Conservation (phyloP, 2,113 vertebrate species). For the Sapayoa aenigma region DNA sequence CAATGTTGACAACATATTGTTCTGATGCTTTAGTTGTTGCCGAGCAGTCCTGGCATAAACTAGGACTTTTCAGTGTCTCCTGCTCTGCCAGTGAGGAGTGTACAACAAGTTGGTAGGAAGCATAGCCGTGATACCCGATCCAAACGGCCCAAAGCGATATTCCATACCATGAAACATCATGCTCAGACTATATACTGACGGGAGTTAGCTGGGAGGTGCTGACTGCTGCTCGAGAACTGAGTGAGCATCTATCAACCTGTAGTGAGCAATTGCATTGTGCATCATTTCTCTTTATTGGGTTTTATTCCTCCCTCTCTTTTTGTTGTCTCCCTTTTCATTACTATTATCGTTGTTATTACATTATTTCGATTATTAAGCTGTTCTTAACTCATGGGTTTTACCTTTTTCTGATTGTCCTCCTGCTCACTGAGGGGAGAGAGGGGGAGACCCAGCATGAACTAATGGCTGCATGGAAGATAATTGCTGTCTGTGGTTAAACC, state of each 20-base stretch:
- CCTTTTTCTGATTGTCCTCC: neutral
- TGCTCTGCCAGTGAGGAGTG: neutral
- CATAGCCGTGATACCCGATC: neutral
- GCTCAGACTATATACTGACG: neutral
- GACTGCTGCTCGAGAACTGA: neutral
- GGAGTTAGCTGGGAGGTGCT: neutral
- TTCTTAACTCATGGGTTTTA: accelerated
- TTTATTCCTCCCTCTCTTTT: neutral
- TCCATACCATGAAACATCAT: neutral
- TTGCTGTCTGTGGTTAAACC: neutral
- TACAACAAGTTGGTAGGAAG: neutral
- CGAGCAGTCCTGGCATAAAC: neutral
- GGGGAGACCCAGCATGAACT: accelerated
- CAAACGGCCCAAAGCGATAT: neutral
- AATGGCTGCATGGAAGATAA: neutral
- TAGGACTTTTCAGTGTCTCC: neutral
- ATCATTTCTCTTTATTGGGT: neutral
- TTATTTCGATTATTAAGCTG: neutral
- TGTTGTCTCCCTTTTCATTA: neutral
- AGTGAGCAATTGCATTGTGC: neutral
- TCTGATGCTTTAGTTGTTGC: neutral
- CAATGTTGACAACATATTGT: neutral
- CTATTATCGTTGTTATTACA: neutral
- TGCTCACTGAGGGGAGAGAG: accelerated
- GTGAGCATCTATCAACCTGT: no score